Evolutionary conservation across 1,140 invertebrate genomes (phyloP), one percentile per base, ranked within the genome.

Genomic region (Danaus melanippus): DNA sequence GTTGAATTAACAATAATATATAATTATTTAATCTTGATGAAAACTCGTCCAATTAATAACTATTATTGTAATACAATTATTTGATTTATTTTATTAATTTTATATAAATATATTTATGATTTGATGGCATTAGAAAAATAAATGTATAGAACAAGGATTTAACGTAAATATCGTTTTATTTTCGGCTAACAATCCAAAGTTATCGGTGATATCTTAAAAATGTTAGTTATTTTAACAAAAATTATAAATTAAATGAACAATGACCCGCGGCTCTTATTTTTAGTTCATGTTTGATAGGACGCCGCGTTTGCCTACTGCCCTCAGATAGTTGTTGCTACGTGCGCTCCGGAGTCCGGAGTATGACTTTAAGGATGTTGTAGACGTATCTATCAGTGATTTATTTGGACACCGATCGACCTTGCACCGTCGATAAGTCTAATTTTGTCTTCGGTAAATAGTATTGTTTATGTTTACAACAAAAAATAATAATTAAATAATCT

Each of bases 281-380:
- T 74, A 78, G 73, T 69, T 60, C 50, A 67, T 53, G 58, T 62
- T 51, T 52, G 54, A 49, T 52, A 60, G 12, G 52, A 45, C 49
- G 49, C 48, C 47, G 61, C 59, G 57, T 15, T 53, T 50, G 40
- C 52, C 55, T 48, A 61, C 50, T 39, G 50, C 46, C 58, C 47
- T 41, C 11, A 52, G 70, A 71, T 66, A 66, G 43, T 10, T 74
- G 77, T 80, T 80, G 68, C 75, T 71, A 80, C 70, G 75, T 75
- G 75, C 66, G 67, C 56, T 45, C 10, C 50, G 32, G 42, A 39
- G 32, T 42, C 47, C 11, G 32, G 42, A 39, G 32, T 42, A 42
- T 11, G 4, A 32, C 21, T 7, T 32, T 32, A 32, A 32, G 21
- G 21, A 32, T 32, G 21, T 32, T 32, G 21, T 32, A 32, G 5